These are phyloP conservation scores for Ophonus ardosiacus DNA, from an alignment of 2,888 invertebrate genomes.

Conservation along the genomic window DNA sequence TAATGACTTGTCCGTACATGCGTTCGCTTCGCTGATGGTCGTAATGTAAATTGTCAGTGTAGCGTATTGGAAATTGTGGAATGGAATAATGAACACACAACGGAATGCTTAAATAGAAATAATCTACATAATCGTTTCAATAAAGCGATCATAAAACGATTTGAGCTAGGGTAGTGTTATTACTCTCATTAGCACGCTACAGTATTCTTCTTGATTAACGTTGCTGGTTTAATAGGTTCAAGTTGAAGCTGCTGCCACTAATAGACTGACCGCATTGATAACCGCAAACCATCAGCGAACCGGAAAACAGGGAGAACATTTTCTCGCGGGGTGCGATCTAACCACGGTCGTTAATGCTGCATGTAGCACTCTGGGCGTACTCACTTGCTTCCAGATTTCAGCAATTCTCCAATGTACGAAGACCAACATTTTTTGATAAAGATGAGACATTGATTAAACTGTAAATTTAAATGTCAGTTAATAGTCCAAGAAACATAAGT, in stretches of 20 bases:
- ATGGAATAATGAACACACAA: slow-evolving; percentile 34
- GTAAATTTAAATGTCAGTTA: too few species aligned
- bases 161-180: slow-evolving; percentile 57
- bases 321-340: slow-evolving; percentile 31
- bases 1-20: slow-evolving; percentile 10
- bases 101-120: slow-evolving; percentile 57
- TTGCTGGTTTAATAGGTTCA: slow-evolving; percentile 50
- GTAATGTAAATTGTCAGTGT: slow-evolving; percentile 50
- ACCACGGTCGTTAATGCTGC: slow-evolving; percentile 42
- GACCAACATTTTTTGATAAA: too few species aligned
- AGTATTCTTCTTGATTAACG: slow-evolving; percentile 62
- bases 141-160: slow-evolving; percentile 60
- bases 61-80: slow-evolving; percentile 47
- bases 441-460: too few species aligned
- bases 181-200: slow-evolving; percentile 57
- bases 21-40: neutral
- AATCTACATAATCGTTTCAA: slow-evolving; percentile 62
- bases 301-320: slow-evolving; percentile 60
- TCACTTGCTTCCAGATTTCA: too few species aligned
- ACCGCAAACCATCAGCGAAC: slow-evolving; percentile 61
- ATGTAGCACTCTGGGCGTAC: slow-evolving; percentile 1
- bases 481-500: too few species aligned
- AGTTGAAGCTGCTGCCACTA: slow-evolving; percentile 52
- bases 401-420: too few species aligned
- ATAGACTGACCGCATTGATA: slow-evolving; percentile 62